Evolutionary conservation across 2,113 vertebrate species (phyloP).

Genomic region (Phalacrocorax aristotelis): DNA sequence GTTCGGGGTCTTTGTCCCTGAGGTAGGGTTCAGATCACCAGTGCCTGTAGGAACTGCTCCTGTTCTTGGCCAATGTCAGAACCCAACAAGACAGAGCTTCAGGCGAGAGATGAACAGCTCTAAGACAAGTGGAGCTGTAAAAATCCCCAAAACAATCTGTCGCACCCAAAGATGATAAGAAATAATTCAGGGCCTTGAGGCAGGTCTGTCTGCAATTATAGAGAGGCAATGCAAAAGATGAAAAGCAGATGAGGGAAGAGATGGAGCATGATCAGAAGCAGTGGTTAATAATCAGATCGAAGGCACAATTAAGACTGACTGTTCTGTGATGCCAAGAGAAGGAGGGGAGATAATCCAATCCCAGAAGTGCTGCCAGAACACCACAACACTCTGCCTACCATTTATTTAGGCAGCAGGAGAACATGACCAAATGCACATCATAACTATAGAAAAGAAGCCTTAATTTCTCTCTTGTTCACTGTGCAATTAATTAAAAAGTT

Average conservation of each 20-base stretch:
- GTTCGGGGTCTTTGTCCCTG: neutral
- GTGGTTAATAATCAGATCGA: slow-evolving; percentile 6
- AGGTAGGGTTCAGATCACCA: neutral
- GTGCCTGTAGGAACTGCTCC: neutral
- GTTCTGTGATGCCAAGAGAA: neutral
- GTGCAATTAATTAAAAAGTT: slow-evolving; percentile 2
- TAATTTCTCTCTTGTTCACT: neutral
- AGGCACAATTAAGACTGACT: slow-evolving; percentile 18
- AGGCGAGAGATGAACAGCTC: neutral
- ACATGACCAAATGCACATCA: neutral
- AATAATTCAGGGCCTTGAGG: neutral
- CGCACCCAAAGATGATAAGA: neutral
- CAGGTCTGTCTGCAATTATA: neutral
- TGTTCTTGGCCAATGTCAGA: neutral
- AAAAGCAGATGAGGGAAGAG: slow-evolving; percentile 19
- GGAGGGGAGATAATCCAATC: slow-evolving; percentile 47
- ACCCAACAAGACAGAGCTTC: neutral
- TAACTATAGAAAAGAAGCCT: neutral
- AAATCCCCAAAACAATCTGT: neutral
- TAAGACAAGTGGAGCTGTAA: neutral
- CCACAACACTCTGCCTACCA: neutral
- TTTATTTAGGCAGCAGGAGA: neutral
- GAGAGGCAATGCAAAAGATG: neutral
- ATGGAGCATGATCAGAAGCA: neutral
- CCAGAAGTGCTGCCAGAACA: neutral